phyloP scores from a whole-genome alignment of 2,113 vertebrate species.

The Pithys albifrons region DNA sequence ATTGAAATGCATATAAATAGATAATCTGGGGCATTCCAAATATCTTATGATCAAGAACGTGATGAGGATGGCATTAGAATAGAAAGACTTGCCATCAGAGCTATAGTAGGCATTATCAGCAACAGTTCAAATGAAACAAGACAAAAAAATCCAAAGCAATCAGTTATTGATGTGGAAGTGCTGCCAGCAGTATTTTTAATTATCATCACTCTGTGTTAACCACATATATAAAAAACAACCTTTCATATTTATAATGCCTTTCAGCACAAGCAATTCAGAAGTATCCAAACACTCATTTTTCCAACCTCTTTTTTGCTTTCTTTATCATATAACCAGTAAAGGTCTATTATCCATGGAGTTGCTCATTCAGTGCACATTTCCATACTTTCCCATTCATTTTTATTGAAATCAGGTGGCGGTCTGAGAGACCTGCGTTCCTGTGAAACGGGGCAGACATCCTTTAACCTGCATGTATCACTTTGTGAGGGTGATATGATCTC shows the following conservation, averaged over 20 bases:
- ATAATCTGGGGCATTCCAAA: not conserved
- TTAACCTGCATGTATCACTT: conserved; percentile 69
- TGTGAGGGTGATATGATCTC: conserved; percentile 64
- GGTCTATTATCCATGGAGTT: conserved; percentile 19
- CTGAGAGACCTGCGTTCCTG: not conserved
- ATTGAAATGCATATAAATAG: not conserved
- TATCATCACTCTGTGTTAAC: not conserved
- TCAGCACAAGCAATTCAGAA: not conserved
- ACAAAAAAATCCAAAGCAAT: not conserved
- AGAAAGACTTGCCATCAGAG: not conserved
- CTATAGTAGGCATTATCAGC: not conserved
- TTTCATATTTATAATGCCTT: not conserved
- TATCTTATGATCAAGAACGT: not conserved
- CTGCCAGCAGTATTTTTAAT: conserved; percentile 5
- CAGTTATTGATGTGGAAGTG: not conserved
- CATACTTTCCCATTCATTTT: conserved; percentile 53
- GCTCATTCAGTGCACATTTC: conserved; percentile 32
- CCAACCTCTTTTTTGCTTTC: not conserved
- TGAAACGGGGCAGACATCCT: conserved; percentile 59
- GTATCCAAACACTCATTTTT: not conserved
- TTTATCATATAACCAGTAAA: not conserved
- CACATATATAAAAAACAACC: not conserved
- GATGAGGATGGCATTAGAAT: not conserved
- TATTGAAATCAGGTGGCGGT: conserved; percentile 51
- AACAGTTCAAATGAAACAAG: not conserved